Evolutionary conservation across 2,888 invertebrate genomes (phyloP).

Genomic region (Agriotes lineatus): DNA sequence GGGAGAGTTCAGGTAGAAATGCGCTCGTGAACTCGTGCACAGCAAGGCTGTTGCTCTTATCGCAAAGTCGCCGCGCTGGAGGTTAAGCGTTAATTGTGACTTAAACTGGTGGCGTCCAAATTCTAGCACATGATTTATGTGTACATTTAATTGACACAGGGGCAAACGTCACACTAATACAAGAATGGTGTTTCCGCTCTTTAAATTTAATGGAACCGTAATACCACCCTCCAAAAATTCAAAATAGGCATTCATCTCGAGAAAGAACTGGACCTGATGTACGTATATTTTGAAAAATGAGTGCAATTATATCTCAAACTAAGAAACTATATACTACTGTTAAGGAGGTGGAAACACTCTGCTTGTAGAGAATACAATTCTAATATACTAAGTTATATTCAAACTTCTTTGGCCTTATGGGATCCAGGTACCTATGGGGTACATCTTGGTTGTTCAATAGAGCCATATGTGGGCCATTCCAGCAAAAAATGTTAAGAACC

Average conservation of each 20-base stretch:
- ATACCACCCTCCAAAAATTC: neutral
- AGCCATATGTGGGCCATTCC: neutral
- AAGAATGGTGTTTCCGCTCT: neutral
- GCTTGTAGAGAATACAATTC: neutral
- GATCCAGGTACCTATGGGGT: neutral
- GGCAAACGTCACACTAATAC: too few species aligned
- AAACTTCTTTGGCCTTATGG: neutral
- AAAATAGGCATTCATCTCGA: neutral
- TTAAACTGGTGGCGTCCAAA: neutral
- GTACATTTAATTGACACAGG: neutral
- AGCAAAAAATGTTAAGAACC: neutral
- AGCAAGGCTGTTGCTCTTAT: too few species aligned
- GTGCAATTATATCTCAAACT: neutral
- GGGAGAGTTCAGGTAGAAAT: too few species aligned
- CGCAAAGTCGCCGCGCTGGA: too few species aligned
- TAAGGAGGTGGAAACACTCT: neutral
- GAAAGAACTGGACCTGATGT: neutral
- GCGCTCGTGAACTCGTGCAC: too few species aligned
- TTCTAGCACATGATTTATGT: constrained; percentile 1
- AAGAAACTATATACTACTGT: neutral
- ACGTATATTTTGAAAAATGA: neutral
- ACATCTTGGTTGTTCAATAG: neutral
- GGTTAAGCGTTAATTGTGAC: neutral
- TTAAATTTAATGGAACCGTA: constrained; percentile 1
- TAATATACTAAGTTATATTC: neutral